A percentile compares a stretch with the other conserved stretches of the same genome.
phyloP scores from a whole-genome alignment of 2,797 vertebrate species.

The Galagoides demidoff region DNA sequence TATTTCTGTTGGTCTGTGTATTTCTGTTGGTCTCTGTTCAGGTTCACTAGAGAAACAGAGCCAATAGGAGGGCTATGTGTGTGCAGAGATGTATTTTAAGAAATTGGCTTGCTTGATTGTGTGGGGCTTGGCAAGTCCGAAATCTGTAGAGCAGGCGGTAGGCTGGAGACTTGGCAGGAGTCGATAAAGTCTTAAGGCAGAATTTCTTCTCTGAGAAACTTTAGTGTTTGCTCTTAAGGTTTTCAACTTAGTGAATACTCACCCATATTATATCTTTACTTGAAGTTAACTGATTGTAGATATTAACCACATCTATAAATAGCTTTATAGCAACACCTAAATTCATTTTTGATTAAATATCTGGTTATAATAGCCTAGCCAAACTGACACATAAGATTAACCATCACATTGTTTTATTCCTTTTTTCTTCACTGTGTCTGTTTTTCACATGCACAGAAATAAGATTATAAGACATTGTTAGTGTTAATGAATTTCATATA shows the following conservation, averaged over 20 bases:
- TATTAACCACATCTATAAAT: not conserved
- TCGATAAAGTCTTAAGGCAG: not conserved
- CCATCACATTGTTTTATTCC: not conserved
- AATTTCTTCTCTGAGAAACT: constrained; percentile 11
- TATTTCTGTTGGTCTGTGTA: not conserved
- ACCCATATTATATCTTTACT: not conserved
- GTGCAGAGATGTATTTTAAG: constrained; percentile 4
- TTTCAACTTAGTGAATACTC: not conserved
- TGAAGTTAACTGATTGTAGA: not conserved
- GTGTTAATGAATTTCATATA: not conserved
- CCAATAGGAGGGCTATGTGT: not conserved
- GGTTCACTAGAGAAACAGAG: not conserved
- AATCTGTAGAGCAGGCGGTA: not conserved
- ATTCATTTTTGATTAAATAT: constrained; percentile 1
- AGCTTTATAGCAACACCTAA: not conserved
- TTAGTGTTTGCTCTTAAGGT: not conserved
- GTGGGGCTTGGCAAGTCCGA: not conserved
- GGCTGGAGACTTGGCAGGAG: not conserved
- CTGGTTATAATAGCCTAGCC: not conserved
- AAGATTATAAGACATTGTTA: not conserved
- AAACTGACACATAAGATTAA: not conserved
- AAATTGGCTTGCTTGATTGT: not conserved
- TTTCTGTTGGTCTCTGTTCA: not conserved
- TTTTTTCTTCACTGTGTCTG: not conserved
- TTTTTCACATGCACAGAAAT: not conserved